Percentiles rank a stretch among this genome's conserved stretches.
Evolutionary conservation across 2,113 vertebrate species (phyloP).

Genomic region (Centrocercus urophasianus): DNA sequence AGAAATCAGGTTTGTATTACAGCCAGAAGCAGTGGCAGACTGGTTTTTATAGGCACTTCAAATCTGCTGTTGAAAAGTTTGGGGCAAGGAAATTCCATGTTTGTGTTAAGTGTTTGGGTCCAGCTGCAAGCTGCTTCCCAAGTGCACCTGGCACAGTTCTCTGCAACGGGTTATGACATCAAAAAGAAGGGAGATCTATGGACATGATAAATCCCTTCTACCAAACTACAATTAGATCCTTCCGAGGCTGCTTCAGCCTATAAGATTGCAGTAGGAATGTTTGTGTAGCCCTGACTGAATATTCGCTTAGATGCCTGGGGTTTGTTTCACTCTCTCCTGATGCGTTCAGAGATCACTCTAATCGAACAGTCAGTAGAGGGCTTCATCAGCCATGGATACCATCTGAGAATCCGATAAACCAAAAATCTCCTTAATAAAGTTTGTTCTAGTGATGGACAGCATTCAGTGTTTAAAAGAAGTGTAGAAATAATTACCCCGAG

Average conservation of each 20-base stretch:
- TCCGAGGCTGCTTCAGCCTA: background rate
- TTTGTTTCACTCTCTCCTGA: background rate
- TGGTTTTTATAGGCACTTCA: background rate
- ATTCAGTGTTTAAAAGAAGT: background rate
- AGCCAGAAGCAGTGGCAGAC: background rate
- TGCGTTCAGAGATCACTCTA: background rate
- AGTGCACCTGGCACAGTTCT: background rate
- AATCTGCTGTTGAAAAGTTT: fast-evolving
- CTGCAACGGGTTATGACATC: fast-evolving
- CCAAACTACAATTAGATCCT: background rate
- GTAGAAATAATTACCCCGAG: background rate
- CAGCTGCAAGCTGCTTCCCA: background rate
- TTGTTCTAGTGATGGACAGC: background rate
- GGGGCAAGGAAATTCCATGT: background rate
- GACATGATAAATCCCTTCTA: background rate
- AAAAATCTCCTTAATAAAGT: background rate
- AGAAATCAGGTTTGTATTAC: background rate
- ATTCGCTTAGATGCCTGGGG: background rate
- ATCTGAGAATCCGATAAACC: background rate
- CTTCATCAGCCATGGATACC: fast-evolving
- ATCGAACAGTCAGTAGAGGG: background rate
- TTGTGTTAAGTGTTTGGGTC: background rate
- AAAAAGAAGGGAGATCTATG: background rate
- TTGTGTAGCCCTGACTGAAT: background rate
- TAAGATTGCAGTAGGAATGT: background rate